Conservation (phyloP, 2,888 invertebrate genomes). For the Trimorus sp. region DNA sequence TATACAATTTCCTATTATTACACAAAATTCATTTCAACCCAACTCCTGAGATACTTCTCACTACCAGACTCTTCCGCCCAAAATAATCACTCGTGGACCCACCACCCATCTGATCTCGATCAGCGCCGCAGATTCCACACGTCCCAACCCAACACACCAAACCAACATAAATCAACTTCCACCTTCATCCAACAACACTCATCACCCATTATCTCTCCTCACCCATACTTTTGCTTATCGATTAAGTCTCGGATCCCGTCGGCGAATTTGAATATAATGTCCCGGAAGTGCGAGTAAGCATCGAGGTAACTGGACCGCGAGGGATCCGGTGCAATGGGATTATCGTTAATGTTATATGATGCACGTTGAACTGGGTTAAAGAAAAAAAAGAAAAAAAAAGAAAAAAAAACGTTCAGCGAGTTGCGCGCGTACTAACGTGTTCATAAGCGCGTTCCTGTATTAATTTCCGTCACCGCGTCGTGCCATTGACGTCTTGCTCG, state of each 20-base stretch:
- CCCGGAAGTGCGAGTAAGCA: background rate
- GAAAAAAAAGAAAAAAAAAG: conserved; percentile 14
- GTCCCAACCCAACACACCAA: too few relatives aligned
- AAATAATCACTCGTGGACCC: too few relatives aligned
- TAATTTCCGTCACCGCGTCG: conserved; percentile 47
- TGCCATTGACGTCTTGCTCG: conserved; percentile 44
- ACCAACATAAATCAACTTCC: too few relatives aligned
- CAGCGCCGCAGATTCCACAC: too few relatives aligned
- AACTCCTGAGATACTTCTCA: too few relatives aligned
- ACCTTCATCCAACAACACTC: too few relatives aligned
- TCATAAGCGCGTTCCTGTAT: conserved; percentile 31
- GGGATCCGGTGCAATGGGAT: conserved; percentile 68
- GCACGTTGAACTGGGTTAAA: conserved; percentile 68
- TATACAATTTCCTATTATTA: too few relatives aligned
- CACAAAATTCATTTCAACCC: too few relatives aligned
- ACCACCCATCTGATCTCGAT: too few relatives aligned
- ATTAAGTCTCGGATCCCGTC: background rate
- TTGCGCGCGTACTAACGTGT: conserved; percentile 17
- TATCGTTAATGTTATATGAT: conserved; percentile 71
- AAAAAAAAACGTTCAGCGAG: conserved; percentile 67
- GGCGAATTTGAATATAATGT: conserved; percentile 3
- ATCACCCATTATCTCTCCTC: too few relatives aligned
- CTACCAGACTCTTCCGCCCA: too few relatives aligned
- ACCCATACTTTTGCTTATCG: too few relatives aligned
- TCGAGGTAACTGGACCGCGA: conserved; percentile 64